Evolutionary conservation across 2,888 invertebrate species (phyloP).

Genomic region (Erebia palarica): DNA sequence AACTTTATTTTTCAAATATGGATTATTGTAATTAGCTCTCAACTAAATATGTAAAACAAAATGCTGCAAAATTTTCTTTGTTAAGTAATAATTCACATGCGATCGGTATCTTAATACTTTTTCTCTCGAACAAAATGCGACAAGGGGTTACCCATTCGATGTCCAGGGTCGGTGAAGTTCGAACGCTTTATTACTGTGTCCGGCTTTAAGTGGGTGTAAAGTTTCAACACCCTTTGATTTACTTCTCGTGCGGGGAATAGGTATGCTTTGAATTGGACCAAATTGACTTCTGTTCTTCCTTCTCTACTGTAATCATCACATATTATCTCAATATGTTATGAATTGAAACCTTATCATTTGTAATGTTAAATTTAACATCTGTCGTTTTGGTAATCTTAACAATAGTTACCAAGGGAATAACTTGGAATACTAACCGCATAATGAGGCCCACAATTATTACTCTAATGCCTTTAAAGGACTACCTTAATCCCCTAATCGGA

Average conservation of each 20-base stretch:
- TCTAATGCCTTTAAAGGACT: slow-evolving; percentile 80
- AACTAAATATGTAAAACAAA: too few species aligned
- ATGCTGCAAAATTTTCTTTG: not conserved
- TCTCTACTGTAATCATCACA: slow-evolving; percentile 25
- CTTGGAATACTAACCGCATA: slow-evolving; percentile 70
- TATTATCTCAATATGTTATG: not conserved
- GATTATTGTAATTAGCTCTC: too few species aligned
- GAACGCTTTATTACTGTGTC: slow-evolving; percentile 82
- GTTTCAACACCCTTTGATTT: slow-evolving; percentile 83
- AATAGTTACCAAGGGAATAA: slow-evolving; percentile 48
- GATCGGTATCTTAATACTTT: slow-evolving; percentile 65
- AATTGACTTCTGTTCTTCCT: slow-evolving; percentile 52
- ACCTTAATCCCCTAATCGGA: slow-evolving; percentile 81
- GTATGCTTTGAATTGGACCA: slow-evolving; percentile 62
- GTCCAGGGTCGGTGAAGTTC: slow-evolving; percentile 79
- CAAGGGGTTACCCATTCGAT: slow-evolving; percentile 78
- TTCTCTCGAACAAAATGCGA: slow-evolving; percentile 69
- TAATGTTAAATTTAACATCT: slow-evolving; percentile 19
- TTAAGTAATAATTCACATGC: slow-evolving; percentile 43
- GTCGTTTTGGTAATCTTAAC: slow-evolving; percentile 16
- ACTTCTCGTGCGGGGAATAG: slow-evolving; percentile 75
- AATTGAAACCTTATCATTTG: not conserved
- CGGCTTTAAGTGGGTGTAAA: slow-evolving; percentile 83
- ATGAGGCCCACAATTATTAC: slow-evolving; percentile 77
- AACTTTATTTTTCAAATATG: too few species aligned